A percentile compares a stretch with the other conserved stretches of the same genome.
Conservation (phyloP, 2,113 vertebrate species). For the Spilogale gracilis region DNA sequence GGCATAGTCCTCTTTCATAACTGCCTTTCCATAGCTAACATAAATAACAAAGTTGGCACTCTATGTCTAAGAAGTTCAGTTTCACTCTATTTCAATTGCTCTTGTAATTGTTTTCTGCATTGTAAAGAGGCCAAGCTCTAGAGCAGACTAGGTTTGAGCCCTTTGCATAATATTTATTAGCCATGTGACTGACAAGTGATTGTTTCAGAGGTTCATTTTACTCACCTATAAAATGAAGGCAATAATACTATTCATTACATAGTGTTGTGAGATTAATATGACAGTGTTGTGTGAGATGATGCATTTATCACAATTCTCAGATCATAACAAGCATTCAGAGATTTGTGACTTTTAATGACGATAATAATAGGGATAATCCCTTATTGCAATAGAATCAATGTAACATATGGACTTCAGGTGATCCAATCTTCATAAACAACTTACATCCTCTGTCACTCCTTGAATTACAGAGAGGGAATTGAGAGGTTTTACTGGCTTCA, state of each 20-base stretch:
- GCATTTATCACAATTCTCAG: not conserved
- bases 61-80: not conserved
- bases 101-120: not conserved
- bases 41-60: not conserved
- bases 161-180: not conserved
- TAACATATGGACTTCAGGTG: not conserved
- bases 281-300: not conserved
- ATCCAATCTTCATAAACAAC: not conserved
- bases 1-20: not conserved
- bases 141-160: not conserved
- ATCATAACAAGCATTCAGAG: not conserved
- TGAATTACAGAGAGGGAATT: conserved; percentile 39
- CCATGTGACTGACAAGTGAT: not conserved
- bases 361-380: not conserved
- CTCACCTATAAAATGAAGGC: not conserved
- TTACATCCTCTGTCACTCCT: not conserved
- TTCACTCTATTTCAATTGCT: not conserved
- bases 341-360: conserved; percentile 50
- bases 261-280: not conserved
- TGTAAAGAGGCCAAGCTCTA: not conserved
- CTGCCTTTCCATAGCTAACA: not conserved
- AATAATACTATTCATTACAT: not conserved
- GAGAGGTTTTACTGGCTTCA: conserved; percentile 32
- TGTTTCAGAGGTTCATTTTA: not conserved
- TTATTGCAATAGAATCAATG: not conserved